These are phyloP conservation scores for Drosophila paramelanica DNA, from an alignment of 2,888 invertebrate species.

Conservation along the genomic window DNA sequence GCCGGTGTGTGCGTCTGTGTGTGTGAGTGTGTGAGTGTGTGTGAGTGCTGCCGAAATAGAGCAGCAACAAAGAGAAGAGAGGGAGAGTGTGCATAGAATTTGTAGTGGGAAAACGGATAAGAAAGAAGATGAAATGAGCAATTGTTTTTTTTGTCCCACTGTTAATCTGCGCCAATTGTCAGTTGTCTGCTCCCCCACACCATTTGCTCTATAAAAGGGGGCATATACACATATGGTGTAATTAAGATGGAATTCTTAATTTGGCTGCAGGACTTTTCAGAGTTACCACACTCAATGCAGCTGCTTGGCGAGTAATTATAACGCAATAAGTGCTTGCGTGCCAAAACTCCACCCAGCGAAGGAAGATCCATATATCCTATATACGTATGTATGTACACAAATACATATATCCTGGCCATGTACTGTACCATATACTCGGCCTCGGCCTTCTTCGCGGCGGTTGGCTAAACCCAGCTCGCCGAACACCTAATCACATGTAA, in stretches of 20 bases:
- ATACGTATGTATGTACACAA: constrained; percentile 16
- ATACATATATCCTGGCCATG: constrained; percentile 20
- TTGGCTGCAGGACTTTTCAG: not conserved
- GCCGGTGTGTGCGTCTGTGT: constrained; percentile 29
- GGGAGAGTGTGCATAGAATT: constrained; percentile 32
- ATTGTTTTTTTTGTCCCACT: constrained; percentile 21
- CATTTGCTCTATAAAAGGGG: too few species aligned
- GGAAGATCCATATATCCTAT: constrained; percentile 3
- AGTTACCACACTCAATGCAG: constrained; percentile 2
- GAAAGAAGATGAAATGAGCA: constrained; percentile 40
- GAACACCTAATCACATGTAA: constrained; percentile 85
- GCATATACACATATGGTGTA: not conserved
- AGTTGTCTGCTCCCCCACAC: too few species aligned
- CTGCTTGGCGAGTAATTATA: constrained; percentile 27
- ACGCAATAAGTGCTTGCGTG: constrained; percentile 9
- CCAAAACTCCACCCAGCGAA: constrained; percentile 37
- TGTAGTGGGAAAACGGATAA: constrained; percentile 46
- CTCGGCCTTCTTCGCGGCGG: constrained; percentile 72
- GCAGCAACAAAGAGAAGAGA: constrained; percentile 19
- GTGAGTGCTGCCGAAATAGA: constrained; percentile 34
- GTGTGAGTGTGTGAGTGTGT: constrained; percentile 5
- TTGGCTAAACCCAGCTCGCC: constrained; percentile 82
- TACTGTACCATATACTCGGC: constrained; percentile 40
- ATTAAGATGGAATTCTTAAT: constrained; percentile 4
- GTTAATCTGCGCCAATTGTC: constrained; percentile 77